Percentiles rank a stretch among this genome's conserved stretches.
Conservation (phyloP, 2,797 vertebrate genomes). For the Tragelaphus oryx region DNA sequence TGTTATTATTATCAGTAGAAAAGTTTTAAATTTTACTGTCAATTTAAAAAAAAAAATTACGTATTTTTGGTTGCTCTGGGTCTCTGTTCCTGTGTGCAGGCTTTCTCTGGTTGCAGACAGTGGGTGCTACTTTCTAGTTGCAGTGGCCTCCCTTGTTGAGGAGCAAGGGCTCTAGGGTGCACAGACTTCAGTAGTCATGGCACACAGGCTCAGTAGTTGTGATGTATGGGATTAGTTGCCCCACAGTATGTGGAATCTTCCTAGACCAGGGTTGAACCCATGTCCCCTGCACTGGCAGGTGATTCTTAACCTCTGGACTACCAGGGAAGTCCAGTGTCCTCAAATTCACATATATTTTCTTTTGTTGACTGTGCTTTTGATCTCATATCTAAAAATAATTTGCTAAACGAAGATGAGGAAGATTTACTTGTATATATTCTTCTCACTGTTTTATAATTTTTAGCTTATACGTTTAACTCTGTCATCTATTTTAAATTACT, state of each 20-base stretch:
- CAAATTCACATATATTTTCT: not conserved
- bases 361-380: not conserved
- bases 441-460: not conserved
- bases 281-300: not conserved
- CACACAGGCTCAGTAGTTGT: not conserved
- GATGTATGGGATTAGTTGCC: not conserved
- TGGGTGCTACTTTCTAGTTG: not conserved
- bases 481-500: not conserved
- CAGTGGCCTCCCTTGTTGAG: accelerated
- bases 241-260: not conserved
- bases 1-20: not conserved
- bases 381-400: not conserved
- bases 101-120: not conserved
- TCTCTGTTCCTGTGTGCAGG: not conserved
- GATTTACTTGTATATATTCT: not conserved
- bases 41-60: not conserved
- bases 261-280: not conserved
- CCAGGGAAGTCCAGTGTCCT: not conserved
- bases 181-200: not conserved
- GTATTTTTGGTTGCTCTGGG: not conserved
- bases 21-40: not conserved
- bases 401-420: not conserved
- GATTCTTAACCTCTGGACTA: not conserved
- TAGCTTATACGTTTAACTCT: not conserved
- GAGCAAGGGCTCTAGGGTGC: not conserved